phyloP scores from a whole-genome alignment of 2,797 vertebrate genomes.

The Pangasius macronema region DNA sequence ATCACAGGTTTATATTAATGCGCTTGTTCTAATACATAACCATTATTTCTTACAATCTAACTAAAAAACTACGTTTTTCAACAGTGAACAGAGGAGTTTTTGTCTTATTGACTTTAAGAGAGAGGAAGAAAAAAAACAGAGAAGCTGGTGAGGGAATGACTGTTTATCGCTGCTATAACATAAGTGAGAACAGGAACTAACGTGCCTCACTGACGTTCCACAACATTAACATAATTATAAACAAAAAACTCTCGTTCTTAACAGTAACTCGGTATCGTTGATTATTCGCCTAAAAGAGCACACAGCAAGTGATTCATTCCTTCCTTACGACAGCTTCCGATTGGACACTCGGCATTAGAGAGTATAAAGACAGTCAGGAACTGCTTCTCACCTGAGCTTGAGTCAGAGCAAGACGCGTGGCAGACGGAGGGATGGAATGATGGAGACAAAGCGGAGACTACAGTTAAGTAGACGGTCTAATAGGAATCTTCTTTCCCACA shows the following conservation, averaged over 20 bases:
- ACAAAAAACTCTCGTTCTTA: too few species aligned
- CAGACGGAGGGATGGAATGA: background rate
- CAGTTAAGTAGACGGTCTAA: background rate
- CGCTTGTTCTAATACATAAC: background rate
- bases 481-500: background rate
- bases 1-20: background rate
- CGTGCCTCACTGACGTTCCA: too few species aligned
- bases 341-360: too few species aligned
- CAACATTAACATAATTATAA: background rate
- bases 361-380: background rate
- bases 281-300: background rate
- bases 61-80: too few species aligned
- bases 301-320: background rate
- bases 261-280: background rate
- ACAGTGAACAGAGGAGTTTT: too few species aligned
- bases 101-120: too few species aligned
- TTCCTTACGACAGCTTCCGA: background rate
- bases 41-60: background rate
- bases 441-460: background rate
- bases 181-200: background rate
- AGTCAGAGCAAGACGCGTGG: background rate
- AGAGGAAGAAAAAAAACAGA: too few species aligned
- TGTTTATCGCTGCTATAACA: background rate
- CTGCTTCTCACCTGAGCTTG: background rate
- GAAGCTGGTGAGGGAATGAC: background rate